phyloP scores from a whole-genome alignment of 1,140 invertebrate genomes.

The Heliconius melpomene region DNA sequence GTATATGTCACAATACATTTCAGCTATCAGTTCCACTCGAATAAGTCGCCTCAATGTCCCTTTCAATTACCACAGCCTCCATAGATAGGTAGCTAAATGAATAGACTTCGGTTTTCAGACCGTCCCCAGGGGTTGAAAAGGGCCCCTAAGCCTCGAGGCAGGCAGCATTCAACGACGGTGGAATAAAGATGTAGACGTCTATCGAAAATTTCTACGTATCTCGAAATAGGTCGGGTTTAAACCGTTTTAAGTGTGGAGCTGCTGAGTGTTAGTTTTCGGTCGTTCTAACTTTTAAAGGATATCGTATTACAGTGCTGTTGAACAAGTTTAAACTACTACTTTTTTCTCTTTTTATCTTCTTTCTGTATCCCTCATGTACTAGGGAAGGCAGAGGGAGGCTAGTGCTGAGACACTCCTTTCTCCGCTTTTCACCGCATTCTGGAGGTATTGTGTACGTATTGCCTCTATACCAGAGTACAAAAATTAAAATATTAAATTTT shows the following conservation, averaged over 20 bases:
- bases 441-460: no score
- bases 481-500: no score
- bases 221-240: constrained; percentile 27
- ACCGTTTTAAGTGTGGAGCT: constrained; percentile 16
- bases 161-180: constrained; percentile 46
- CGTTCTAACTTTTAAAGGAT: constrained; percentile 26
- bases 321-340: neutral
- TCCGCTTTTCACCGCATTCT: no score
- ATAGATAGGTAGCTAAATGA: constrained; percentile 57
- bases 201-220: constrained; percentile 38
- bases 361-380: no score
- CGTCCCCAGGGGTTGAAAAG: constrained; percentile 45
- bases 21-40: constrained; percentile 51
- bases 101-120: constrained; percentile 48
- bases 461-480: no score
- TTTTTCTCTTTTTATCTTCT: no score
- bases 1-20: constrained; percentile 42
- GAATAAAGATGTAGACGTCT: constrained; percentile 45
- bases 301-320: neutral
- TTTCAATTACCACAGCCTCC: constrained; percentile 52
- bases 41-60: constrained; percentile 45
- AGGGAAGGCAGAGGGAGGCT: no score
- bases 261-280: constrained; percentile 23
- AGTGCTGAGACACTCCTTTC: no score
- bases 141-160: constrained; percentile 43